These are phyloP conservation scores for Caerostris darwini DNA, from an alignment of 1,140 invertebrate genomes.

Conservation along the genomic window DNA sequence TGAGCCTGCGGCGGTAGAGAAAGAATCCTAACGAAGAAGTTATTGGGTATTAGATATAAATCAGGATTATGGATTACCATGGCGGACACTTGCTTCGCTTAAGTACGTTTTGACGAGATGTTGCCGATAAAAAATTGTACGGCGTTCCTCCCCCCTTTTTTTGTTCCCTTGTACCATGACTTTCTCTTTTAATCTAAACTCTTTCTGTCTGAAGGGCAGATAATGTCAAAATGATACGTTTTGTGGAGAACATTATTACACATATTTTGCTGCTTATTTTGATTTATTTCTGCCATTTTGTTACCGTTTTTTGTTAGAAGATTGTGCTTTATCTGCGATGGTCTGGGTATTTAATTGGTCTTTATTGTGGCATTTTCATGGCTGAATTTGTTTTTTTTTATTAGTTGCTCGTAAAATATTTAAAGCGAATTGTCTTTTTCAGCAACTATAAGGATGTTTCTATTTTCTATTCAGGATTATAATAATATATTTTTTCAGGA, in stretches of 20 bases:
- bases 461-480: no score
- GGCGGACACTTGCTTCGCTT: conserved; percentile 32
- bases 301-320: neutral
- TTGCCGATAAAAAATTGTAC: conserved; percentile 62
- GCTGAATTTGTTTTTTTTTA: neutral
- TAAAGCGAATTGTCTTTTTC: no score
- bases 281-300: conserved; percentile 45
- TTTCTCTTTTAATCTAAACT: conserved; percentile 43
- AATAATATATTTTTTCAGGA: no score
- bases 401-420: no score
- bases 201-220: neutral
- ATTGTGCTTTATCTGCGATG: neutral
- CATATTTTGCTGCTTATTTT: conserved; percentile 47
- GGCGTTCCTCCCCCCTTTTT: neutral
- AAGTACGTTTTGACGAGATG: conserved; percentile 63
- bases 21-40: conserved; percentile 69
- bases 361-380: conserved; percentile 1
- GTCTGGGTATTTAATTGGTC: neutral
- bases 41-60: conserved; percentile 71
- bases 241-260: conserved; percentile 54
- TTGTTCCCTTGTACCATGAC: neutral
- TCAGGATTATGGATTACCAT: conserved; percentile 65
- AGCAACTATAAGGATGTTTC: no score
- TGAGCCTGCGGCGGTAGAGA: conserved; percentile 16
- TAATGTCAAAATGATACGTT: conserved; percentile 59